phyloP scores from a whole-genome alignment of 2,888 invertebrate species.

The Rapana venosa region DNA sequence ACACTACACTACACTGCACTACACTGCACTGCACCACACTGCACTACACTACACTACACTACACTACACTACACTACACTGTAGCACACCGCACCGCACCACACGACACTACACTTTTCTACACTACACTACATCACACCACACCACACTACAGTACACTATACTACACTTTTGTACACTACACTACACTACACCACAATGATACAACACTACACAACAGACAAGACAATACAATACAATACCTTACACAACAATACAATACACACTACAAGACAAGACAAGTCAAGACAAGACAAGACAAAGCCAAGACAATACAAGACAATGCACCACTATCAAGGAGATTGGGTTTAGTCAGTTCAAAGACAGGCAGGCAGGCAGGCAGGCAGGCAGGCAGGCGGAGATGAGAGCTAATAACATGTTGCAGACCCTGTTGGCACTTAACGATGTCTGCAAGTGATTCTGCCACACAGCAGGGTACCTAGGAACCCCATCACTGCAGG shows the following conservation, averaged over 20 bases:
- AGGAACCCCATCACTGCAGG: too few species aligned
- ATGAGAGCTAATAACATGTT: too few species aligned
- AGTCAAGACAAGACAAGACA: neutral
- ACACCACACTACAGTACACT: too few species aligned
- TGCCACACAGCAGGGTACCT: too few species aligned
- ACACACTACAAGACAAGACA: neutral
- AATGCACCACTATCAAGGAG: neutral
- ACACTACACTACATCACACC: too few species aligned
- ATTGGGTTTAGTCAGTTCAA: too few species aligned
- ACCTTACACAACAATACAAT: neutral
- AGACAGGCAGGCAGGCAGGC: too few species aligned
- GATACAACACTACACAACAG: neutral
- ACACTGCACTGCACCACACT: neutral
- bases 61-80: neutral
- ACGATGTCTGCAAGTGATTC: too few species aligned
- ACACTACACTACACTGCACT: neutral
- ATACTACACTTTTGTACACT: neutral
- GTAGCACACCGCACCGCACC: too few species aligned
- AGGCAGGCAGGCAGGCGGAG: too few species aligned
- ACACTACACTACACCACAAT: neutral
- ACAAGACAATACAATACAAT: neutral
- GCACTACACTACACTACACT: neutral
- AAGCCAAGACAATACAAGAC: neutral
- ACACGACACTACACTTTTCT: too few species aligned
- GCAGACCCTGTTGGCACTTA: too few species aligned